A percentile compares a stretch with the other conserved stretches of the same genome.
Evolutionary conservation across 2,797 vertebrate genomes (phyloP).

Genomic region (Poeciliopsis presidionis): DNA sequence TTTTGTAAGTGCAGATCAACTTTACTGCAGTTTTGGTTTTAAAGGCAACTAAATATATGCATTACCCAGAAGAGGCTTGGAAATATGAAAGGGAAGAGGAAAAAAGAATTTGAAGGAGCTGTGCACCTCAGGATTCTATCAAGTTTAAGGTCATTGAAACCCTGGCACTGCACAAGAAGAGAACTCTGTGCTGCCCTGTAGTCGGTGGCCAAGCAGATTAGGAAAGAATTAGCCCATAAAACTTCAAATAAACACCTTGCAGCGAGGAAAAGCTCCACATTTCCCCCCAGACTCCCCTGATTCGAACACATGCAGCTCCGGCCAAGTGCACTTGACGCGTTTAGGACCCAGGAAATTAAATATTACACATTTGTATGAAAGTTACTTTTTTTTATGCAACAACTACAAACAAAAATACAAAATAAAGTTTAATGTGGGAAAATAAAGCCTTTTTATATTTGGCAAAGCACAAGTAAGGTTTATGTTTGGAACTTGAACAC

Average conservation of each 20-base stretch:
- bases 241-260: conserved; percentile 52
- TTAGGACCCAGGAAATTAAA: conserved; percentile 1
- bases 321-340: conserved; percentile 39
- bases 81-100: background rate
- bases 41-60: background rate
- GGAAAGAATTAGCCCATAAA: conserved; percentile 26
- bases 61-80: background rate
- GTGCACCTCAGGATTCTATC: conserved; percentile 2
- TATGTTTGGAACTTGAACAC: background rate
- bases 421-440: too few relatives aligned
- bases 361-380: background rate
- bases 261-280: conserved; percentile 19
- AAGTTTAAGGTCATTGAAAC: conserved; percentile 20
- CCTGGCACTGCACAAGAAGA: conserved; percentile 24
- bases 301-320: conserved; percentile 24
- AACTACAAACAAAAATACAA: background rate
- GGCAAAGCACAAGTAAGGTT: background rate
- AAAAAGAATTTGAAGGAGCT: background rate
- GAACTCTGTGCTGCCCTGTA: conserved; percentile 5
- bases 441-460: background rate
- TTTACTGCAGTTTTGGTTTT: background rate
- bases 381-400: background rate
- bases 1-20: background rate
- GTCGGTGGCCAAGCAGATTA: conserved; percentile 38
- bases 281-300: conserved; percentile 7